Evolutionary conservation across 2,797 vertebrate genomes (phyloP), one percentile per base, ranked within the genome.

Genomic region (Scyliorhinus canicula): DNA sequence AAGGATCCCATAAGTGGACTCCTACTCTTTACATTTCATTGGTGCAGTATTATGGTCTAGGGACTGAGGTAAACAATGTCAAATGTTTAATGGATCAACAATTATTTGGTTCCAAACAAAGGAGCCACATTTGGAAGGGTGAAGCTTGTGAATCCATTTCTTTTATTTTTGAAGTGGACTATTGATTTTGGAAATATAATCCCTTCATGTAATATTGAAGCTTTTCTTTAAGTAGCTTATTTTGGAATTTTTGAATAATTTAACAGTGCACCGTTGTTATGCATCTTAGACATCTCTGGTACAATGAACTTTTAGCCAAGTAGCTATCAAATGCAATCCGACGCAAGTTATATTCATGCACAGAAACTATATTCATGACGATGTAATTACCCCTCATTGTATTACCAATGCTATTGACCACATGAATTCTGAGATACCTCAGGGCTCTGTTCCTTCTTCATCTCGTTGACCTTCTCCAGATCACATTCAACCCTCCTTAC

Each of bases 1-100:
- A 99, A 79, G 99, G 99, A 2, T 98, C 97, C 6, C 97, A 98
- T 95, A 98, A 98, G 95, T 99, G 99, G 99, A 98, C 98, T 47
- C 99, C 98, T 1, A 99, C 99, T 0, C 98, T 99, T 93, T 99
- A 99, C 97, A 99, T 99, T 95, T 97, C 98, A 52, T 97, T 99
- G 96, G 99, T 99, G 95, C 99, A 99, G 95, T 99, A 99, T 97
- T 99, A 99, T 0, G 98, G 99, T 0, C 97, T 99, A 95, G 99
- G 99, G 96, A 98, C 98, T 0, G 99, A 99, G 98, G 99, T 99
- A 95, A 63, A 95, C 31, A 26, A 60, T 95, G 44, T 95, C 95
- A 16, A 44, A 69, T 63, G 57, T 94, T 93, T 95, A 85, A 95
- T 93, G 84, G 60, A 95, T 71, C 31, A 93, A 40, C 1, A 93